Base-by-base conservation (phyloP, 2,888 invertebrate genomes). In the Pardosa pseudoannulata region DNA sequence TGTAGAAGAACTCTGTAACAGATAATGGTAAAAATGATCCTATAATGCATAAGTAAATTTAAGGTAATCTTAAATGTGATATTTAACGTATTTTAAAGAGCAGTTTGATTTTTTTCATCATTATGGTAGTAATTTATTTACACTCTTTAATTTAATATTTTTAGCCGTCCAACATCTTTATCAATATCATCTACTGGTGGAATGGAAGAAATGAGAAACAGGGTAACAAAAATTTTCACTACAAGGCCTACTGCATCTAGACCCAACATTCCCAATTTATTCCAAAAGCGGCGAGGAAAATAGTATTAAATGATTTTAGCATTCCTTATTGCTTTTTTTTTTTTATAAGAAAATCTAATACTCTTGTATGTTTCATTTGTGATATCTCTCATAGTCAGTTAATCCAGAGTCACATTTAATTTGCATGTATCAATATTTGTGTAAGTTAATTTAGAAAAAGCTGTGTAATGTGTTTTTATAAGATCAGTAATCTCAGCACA, bases 171-270 rank as follows among this genome's bases (percentile, higher is more conserved):
- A 62, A 64, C 71, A 32, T 70, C 76, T 0, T 71, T 74, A 46
- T 67, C 82, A 19, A 80, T 79, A 5, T 73, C 87, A 41, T 70
- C 80, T 19, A 64, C 89, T 23, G 79, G 88, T 0, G 83, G 88
- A 28, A 88, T 94, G 56, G 94, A 94, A 90, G 94, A 94, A 78
- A 93, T 94, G 92, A 92, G 93, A 68, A 93, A 93, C 89, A 92
- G 93, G 89, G 92, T 94, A 90, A 93, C 93, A 86, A 94, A 94
- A 90, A 94, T 94, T 88, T 94, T 94, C 88, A 92, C 79, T 7
- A 56, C 74, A 9, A 71, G 88, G 67, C 75, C 83, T 39, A 28
- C 65, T 19, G 88, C 27, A 9, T n/a, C 83, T 0, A 83, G 80
- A 16, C 78, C 89, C 28, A 89, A 89, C 62, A 88, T 89, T 70